A percentile compares a stretch with the other conserved stretches of the same genome.
Evolutionary conservation across 1,140 invertebrate genomes (phyloP).

Genomic region (Antheraea mylitta): DNA sequence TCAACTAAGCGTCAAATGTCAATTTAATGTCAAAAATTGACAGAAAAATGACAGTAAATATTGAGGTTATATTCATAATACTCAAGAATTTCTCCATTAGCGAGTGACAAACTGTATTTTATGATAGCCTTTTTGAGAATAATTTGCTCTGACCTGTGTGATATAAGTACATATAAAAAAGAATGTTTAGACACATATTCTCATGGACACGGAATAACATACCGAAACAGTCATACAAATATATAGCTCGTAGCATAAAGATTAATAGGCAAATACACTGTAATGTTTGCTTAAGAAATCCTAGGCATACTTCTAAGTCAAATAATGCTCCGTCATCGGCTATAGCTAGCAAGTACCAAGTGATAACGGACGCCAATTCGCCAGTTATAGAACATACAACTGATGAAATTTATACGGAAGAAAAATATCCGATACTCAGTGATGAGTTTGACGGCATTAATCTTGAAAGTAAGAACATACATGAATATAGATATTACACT

Average conservation of each 20-base stretch:
- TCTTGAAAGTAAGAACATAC: conserved; percentile 64
- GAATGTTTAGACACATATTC: conserved; percentile 40
- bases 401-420: conserved; percentile 79
- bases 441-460: conserved; percentile 78
- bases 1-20: too few relatives aligned
- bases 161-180: conserved; percentile 9
- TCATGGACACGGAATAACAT: conserved; percentile 20
- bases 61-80: too few relatives aligned
- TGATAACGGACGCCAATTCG: conserved; percentile 83
- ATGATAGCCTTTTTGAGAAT: not conserved
- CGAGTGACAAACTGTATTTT: too few relatives aligned
- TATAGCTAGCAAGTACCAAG: conserved; percentile 77
- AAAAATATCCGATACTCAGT: conserved; percentile 65
- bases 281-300: conserved; percentile 75
- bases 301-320: conserved; percentile 69
- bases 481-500: not conserved
- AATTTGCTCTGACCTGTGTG: not conserved
- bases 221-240: conserved; percentile 20
- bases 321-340: conserved; percentile 53
- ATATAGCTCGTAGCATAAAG: conserved; percentile 21
- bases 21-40: too few relatives aligned
- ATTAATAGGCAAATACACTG: conserved; percentile 46
- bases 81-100: too few relatives aligned
- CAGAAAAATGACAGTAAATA: not conserved
- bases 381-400: conserved; percentile 83